Base-by-base conservation (phyloP, 2,888 invertebrate species). In the Lydus trimaculatus region DNA sequence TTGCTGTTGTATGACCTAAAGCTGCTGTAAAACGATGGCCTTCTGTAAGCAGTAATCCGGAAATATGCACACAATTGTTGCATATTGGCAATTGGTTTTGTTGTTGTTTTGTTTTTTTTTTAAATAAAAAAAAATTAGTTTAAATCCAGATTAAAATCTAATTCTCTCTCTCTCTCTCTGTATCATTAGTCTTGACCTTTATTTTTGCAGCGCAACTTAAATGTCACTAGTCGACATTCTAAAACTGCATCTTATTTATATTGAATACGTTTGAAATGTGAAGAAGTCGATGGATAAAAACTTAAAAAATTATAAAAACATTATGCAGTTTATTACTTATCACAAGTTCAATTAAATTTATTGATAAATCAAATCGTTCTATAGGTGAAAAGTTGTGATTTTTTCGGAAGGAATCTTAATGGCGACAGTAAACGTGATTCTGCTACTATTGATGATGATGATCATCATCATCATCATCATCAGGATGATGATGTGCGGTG, bases 171-270 rank as follows among this genome's bases (percentile, higher is more conserved):
- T 62, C n/a, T n/a, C n/a, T n/a, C n/a, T n/a, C n/a, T n/a, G n/a
- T n/a, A n/a, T n/a, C 62, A 23, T 11, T 43, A 61, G 75, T 75
- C 76, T 72, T 80, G 80, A 80, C 80, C 81, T 80, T 80, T 78
- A 70, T 59, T 71, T 75, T 76, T 71, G 73, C 73, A 69, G 67
- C 31, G 25, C 28, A 36, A 72, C 75, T 73, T 80, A 84, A 84
- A 84, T 84, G 82, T 77, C 83, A 83, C 81, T 83, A 77, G 83
- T 81, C 81, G 82, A 79, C 82, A 83, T 84, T 82, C 75, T 76
- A 76, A 64, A 67, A 79, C 75, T 81, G 80, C 78, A 79, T 79
- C 75, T 77, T 71, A 77, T 73, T 75, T 59, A 68, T n/a, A n/a
- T n/a, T n/a, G n/a, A 69, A 64, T 61, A 20, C 60, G 58, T 67